phyloP scores from a whole-genome alignment of 2,113 vertebrate species.

The Rhinoptilus africanus region DNA sequence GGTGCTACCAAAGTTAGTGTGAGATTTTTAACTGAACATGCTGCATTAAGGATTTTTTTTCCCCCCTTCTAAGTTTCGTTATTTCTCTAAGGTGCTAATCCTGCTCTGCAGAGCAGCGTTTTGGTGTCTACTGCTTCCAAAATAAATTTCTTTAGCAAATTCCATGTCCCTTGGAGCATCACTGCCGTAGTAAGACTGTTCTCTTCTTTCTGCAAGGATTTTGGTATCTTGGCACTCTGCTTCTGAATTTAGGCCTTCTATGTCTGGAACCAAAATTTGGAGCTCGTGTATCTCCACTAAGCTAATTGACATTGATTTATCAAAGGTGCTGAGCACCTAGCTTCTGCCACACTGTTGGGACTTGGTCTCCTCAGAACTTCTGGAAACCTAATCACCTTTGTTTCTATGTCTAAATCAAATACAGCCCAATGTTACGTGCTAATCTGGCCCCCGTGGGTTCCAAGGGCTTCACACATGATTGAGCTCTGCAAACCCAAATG shows the following conservation, averaged over 20 bases:
- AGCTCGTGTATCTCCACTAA: neutral
- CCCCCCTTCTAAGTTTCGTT: neutral
- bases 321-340: neutral
- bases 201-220: neutral
- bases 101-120: neutral
- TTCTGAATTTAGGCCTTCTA: neutral
- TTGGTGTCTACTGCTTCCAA: neutral
- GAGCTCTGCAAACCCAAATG: neutral
- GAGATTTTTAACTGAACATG: neutral
- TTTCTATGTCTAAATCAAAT: neutral
- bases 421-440: accelerated
- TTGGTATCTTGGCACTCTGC: neutral
- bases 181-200: neutral
- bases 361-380: neutral
- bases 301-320: neutral
- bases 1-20: neutral
- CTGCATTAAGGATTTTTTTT: neutral
- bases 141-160: neutral
- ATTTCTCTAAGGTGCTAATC: neutral
- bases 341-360: neutral
- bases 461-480: accelerated
- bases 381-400: neutral
- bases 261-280: neutral
- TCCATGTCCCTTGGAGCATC: neutral
- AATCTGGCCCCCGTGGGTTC: neutral